Percentiles rank a stretch among this genome's conserved stretches.
These are phyloP conservation scores for Drosophila pseudotakahashii DNA, from an alignment of 2,888 invertebrate species.

Conservation along the genomic window DNA sequence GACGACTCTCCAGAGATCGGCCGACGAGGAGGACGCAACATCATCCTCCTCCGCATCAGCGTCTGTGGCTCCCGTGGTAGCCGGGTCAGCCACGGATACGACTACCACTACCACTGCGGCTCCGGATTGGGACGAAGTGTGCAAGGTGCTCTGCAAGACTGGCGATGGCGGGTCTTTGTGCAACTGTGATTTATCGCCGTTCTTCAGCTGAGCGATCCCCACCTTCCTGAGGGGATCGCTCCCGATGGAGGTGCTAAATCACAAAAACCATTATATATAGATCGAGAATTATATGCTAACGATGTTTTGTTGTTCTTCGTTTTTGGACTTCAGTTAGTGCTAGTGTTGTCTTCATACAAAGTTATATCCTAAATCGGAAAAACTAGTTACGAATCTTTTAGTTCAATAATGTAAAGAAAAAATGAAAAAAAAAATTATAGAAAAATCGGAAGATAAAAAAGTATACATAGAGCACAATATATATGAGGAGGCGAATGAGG, in stretches of 20 bases:
- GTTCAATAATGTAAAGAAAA: conserved; percentile 55
- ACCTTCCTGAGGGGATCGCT: conserved; percentile 25
- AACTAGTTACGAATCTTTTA: conserved; percentile 60
- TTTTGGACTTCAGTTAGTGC: conserved; percentile 67
- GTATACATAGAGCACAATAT: conserved; percentile 17
- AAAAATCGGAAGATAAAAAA: conserved; percentile 34
- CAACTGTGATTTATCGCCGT: conserved; percentile 89
- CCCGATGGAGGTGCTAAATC: conserved; percentile 59
- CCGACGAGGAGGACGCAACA: background rate
- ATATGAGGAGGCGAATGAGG: conserved; percentile 10
- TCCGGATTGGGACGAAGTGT: conserved; percentile 88
- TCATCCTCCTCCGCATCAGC: background rate
- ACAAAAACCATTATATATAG: conserved; percentile 54
- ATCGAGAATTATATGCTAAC: conserved; percentile 44
- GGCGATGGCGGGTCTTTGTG: conserved; percentile 91
- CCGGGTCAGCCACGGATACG: conserved; percentile 6
- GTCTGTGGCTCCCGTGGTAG: background rate
- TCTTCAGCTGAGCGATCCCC: conserved; percentile 73
- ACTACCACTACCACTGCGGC: conserved; percentile 26
- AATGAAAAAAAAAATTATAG: conserved; percentile 18
- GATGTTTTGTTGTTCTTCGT: conserved; percentile 57
- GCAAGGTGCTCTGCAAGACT: conserved; percentile 87
- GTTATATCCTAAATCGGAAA: conserved; percentile 41
- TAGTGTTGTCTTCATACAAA: conserved; percentile 67
- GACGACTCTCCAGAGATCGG: background rate